Evolutionary conservation across 1,140 invertebrate species (phyloP), one percentile per base, ranked within the genome.

Genomic region (Bacillus rossius): DNA sequence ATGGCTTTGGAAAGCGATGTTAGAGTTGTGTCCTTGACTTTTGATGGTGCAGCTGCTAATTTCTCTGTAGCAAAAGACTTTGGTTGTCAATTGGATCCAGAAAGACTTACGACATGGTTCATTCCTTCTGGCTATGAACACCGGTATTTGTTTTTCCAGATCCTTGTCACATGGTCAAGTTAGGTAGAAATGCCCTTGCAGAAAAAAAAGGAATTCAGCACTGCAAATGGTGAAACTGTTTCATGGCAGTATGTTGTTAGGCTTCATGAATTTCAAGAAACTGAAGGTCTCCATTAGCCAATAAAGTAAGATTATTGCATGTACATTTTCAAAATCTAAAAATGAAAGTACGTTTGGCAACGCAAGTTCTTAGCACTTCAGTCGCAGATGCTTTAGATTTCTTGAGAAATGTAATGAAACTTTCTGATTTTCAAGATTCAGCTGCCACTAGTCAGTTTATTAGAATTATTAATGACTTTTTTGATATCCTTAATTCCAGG

Each of bases 161-260:
- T 56, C 50, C 69, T 17, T 74, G 70, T 43, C 72, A 73, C 56
- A 69, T 74, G 65, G 45, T 75, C 8, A 75, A 76, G 67, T 62
- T 72, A 49, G 55, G 68, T 8, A 50, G 71, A 45, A 74, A 73
- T 56, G 52, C 64, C 26, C 64, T 71, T 17, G 67, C 61, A 25
- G 51, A 60, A 14, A 62, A 61, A 40, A 68, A 16, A 34, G 10
- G 29, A 34, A 10, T 34, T 34, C 29, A 34, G 29, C 29, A 34
- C 29, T 34, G 29, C 29, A 61, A 50, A 51, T 71, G 42, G 49
- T 0, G 57, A 62, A 19, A 14, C 34, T 14, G 62, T 65, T 14
- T 20, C 57, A 22, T 68, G 62, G 64, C 29, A 55, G 5, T 66
- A 53, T 55, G 62, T 65, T 22, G 42, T 22, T 40, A 43, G 25